Conservation (phyloP, 2,888 invertebrate species). For the Megalurothrips usitatus region DNA sequence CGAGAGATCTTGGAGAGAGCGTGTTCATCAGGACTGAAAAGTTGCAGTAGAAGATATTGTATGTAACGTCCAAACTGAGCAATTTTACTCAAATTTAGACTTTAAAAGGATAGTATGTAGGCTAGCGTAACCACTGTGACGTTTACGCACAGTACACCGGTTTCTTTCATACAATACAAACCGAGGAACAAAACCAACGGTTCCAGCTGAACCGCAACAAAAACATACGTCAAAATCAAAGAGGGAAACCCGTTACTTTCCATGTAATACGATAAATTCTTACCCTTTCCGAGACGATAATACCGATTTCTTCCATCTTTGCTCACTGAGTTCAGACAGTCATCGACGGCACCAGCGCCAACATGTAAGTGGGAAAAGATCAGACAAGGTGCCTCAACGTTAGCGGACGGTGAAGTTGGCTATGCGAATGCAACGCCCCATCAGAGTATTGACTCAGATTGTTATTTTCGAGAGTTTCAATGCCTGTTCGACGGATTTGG, state of each 20-base stretch:
- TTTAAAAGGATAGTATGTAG: not conserved
- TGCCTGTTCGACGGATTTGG: not conserved
- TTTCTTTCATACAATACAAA: not conserved
- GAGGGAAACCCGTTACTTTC: not conserved
- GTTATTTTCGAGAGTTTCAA: not conserved
- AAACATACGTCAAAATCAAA: not conserved
- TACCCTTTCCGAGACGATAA: constrained; percentile 76
- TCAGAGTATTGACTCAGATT: not conserved
- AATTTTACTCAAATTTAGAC: not conserved
- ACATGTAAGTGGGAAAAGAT: not conserved
- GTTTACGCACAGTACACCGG: not conserved
- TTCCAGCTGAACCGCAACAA: not conserved
- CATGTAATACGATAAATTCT: constrained; percentile 35
- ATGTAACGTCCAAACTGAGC: no score
- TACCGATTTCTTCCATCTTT: constrained; percentile 76
- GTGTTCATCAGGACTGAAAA: no score
- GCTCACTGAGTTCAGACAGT: constrained; percentile 9
- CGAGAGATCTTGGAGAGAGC: no score
- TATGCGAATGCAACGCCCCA: not conserved
- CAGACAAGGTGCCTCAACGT: not conserved
- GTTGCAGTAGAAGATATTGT: no score
- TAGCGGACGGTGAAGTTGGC: not conserved
- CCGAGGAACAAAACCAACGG: not conserved
- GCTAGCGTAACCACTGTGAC: constrained; percentile 3
- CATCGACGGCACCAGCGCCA: not conserved